Evolutionary conservation across 2,113 vertebrate genomes (phyloP), one percentile per base, ranked within the genome.

Genomic region (Lepisosteus oculatus): DNA sequence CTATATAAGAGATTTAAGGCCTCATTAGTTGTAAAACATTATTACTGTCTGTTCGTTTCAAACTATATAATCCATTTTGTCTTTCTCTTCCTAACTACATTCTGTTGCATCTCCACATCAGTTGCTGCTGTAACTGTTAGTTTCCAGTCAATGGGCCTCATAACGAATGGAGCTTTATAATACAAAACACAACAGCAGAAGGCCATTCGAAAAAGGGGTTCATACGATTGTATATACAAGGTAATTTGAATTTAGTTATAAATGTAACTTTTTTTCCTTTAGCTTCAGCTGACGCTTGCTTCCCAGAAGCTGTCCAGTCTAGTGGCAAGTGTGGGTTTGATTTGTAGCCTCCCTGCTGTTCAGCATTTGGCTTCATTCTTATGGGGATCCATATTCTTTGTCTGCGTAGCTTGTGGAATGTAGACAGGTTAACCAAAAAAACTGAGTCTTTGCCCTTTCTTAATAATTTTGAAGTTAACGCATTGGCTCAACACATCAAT

Each of bases 21-120:
- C 5, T 8, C 55, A 55, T 47, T 42, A 9, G 29, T n/a, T 78
- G 74, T 83, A 83, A 81, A 85, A 81, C 82, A 81, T 84, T 70
- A 76, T 77, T 3, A 4, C 29, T 45, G 15, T 8, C 61, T 44
- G 42, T 64, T 64, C 74, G 65, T 81, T 76, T 81, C 81, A 95
- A 95, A 89, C 88, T 89, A 90, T 87, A 84, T 93, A 93, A 94
- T 93, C 93, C 90, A 91, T 89, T 95, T 96, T 93, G 74, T 71
- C 51, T 43, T 54, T 15, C 75, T 85, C 80, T 76, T 17, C 47
- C 54, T 77, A 80, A 76, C 76, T 85, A 82, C 77, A 80, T 72
- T 77, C 71, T 70, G 45, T 86, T 87, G 56, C n/a, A 43, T 61
- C 65, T 67, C 66, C 64, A 42, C 61, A 45, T 62, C 59, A 83